Percentiles rank a stretch among this genome's conserved stretches.
phyloP scores from a whole-genome alignment of 2,113 vertebrate genomes.

The Ceratotherium simum region DNA sequence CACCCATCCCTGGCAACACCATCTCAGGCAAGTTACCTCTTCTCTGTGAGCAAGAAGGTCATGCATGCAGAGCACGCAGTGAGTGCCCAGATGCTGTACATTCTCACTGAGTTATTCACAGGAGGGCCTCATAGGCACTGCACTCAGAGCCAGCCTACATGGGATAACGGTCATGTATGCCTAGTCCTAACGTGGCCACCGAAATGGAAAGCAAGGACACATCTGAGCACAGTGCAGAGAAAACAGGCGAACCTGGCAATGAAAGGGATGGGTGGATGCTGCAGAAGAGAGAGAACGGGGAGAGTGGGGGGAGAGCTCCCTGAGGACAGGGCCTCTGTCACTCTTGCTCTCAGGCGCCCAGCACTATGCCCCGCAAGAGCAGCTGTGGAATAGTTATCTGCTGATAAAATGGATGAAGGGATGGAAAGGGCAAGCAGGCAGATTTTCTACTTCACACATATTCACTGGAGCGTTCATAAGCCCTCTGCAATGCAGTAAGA shows the following conservation, averaged over 20 bases:
- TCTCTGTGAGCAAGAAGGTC: background rate
- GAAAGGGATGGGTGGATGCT: background rate
- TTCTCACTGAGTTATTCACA: background rate
- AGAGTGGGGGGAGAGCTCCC: too few relatives aligned
- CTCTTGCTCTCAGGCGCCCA: fast-evolving
- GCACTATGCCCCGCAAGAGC: background rate
- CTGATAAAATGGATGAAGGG: background rate
- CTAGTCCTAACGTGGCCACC: background rate
- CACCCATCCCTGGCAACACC: background rate
- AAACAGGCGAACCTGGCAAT: background rate
- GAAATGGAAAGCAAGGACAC: background rate
- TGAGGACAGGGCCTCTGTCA: background rate
- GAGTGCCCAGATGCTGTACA: background rate
- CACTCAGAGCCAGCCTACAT: background rate
- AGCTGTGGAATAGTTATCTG: background rate
- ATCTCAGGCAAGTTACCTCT: background rate
- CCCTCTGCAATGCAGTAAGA: background rate
- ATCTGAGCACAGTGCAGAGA: background rate
- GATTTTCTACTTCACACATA: background rate
- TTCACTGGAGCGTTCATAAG: background rate
- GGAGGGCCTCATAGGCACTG: background rate
- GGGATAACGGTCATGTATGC: fast-evolving
- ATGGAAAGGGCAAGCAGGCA: background rate
- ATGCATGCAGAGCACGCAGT: fast-evolving
- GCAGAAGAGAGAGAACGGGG: background rate